Percentiles rank a stretch among this genome's conserved stretches.
These are phyloP conservation scores for Drosophila bunnanda DNA, from an alignment of 2,888 invertebrate species.

Conservation along the genomic window DNA sequence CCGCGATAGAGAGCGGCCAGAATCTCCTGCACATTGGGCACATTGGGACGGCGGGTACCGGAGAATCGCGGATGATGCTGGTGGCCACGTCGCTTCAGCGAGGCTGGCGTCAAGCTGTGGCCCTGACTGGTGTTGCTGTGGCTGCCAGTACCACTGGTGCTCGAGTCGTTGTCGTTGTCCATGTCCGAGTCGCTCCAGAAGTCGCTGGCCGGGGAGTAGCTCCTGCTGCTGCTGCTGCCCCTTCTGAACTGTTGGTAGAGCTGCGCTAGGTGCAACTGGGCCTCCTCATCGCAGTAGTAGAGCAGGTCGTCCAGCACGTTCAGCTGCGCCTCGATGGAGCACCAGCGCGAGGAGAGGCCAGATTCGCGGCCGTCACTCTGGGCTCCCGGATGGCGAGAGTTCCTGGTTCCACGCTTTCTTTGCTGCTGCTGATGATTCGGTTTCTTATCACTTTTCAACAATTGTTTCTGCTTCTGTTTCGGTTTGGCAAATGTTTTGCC, in stretches of 20 bases:
- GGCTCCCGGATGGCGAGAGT: slow-evolving; percentile 8
- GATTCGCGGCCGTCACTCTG: slow-evolving; percentile 60
- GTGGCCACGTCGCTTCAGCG: slow-evolving; percentile 88
- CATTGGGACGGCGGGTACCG: slow-evolving; percentile 86
- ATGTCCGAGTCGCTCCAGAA: slow-evolving; percentile 64
- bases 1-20: slow-evolving; percentile 84
- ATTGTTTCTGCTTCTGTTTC: slow-evolving; percentile 55
- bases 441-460: slow-evolving; percentile 61
- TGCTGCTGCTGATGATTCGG: slow-evolving; percentile 51
- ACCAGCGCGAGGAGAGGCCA: slow-evolving; percentile 82
- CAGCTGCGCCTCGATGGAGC: slow-evolving; percentile 83
- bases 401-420: slow-evolving; percentile 45
- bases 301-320: slow-evolving; percentile 82
- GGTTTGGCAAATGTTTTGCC: slow-evolving; percentile 58
- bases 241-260: slow-evolving; percentile 62
- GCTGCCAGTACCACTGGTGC: slow-evolving; percentile 76
- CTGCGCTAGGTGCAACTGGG: slow-evolving; percentile 67
- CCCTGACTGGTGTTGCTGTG: slow-evolving; percentile 50
- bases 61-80: slow-evolving; percentile 91
- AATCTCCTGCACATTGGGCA: slow-evolving; percentile 85
- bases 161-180: slow-evolving; percentile 73
- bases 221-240: slow-evolving; percentile 38
- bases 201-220: slow-evolving; percentile 29
- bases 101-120: slow-evolving; percentile 62
- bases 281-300: slow-evolving; percentile 83